Conservation (phyloP, 2,888 invertebrate genomes). For the Eulithis prunata region DNA sequence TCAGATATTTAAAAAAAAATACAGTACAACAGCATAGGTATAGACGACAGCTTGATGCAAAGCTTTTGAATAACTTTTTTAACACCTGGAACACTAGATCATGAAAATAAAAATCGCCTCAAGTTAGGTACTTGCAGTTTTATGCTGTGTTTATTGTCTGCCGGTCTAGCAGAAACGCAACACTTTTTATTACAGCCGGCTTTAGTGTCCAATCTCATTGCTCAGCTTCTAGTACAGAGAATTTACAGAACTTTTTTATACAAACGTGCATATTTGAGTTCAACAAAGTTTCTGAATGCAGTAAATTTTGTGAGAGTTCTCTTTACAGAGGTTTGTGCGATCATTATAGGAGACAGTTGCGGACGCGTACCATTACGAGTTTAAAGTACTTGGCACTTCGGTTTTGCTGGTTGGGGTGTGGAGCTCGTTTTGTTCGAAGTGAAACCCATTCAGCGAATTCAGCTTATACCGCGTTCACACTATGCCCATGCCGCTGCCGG, state of each 20-base stretch:
- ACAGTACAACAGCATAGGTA: too few species aligned
- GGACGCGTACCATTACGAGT: conserved; percentile 34
- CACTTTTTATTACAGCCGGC: too few species aligned
- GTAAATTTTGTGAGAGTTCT: conserved; percentile 41
- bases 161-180: too few species aligned
- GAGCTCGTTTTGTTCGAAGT: conserved; percentile 1
- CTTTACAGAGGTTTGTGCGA: conserved; percentile 38
- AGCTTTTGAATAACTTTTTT: too few species aligned
- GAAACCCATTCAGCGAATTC: neutral
- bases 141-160: too few species aligned
- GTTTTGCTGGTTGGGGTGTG: conserved; percentile 12
- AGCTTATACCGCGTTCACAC: too few species aligned
- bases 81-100: too few species aligned
- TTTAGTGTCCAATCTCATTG: neutral
- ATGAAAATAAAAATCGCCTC: too few species aligned
- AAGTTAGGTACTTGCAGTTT: too few species aligned
- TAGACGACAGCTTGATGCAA: too few species aligned
- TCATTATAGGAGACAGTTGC: conserved; percentile 41
- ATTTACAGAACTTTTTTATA: neutral
- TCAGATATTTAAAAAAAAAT: too few species aligned
- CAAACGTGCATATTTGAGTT: conserved; percentile 26
- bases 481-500: too few species aligned
- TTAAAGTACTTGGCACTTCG: conserved; percentile 19
- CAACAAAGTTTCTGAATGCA: conserved; percentile 42
- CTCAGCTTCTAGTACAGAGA: neutral